A percentile compares a stretch with the other conserved stretches of the same genome.
These are phyloP conservation scores for Siphamia tubifer DNA, from an alignment of 2,113 vertebrate genomes.

Conservation along the genomic window DNA sequence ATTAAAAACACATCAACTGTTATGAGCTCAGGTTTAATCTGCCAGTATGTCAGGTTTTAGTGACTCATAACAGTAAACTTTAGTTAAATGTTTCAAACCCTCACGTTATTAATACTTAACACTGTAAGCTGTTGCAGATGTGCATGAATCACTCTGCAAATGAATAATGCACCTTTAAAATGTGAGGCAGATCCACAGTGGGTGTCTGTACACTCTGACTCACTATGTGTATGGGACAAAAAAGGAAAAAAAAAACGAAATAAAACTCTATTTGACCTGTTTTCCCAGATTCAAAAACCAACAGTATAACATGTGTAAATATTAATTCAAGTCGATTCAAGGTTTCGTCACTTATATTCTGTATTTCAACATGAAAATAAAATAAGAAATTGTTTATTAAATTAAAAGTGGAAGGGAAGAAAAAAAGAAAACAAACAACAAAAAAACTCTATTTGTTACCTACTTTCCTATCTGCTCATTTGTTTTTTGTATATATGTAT, in stretches of 20 bases:
- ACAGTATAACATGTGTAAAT: no score
- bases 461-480: no score
- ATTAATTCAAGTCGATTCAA: no score
- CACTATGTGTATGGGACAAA: conserved; percentile 20
- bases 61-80: conserved; percentile 21
- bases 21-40: background rate
- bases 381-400: no score
- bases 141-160: conserved; percentile 42
- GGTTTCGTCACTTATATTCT: no score
- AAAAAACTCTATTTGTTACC: no score
- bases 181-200: conserved; percentile 7
- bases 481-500: no score
- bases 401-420: no score
- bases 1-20: conserved; percentile 28
- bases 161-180: conserved; percentile 49
- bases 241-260: conserved; percentile 4
- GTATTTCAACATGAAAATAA: no score
- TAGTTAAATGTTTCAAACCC: conserved; percentile 16
- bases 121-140: conserved; percentile 21
- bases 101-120: conserved; percentile 55
- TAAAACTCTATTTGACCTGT: background rate
- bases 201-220: conserved; percentile 16
- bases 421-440: no score
- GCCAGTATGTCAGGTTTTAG: background rate
- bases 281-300: background rate